Evolutionary conservation across 2,888 invertebrate genomes (phyloP).

Genomic region (Orthonychiurus folsomi): DNA sequence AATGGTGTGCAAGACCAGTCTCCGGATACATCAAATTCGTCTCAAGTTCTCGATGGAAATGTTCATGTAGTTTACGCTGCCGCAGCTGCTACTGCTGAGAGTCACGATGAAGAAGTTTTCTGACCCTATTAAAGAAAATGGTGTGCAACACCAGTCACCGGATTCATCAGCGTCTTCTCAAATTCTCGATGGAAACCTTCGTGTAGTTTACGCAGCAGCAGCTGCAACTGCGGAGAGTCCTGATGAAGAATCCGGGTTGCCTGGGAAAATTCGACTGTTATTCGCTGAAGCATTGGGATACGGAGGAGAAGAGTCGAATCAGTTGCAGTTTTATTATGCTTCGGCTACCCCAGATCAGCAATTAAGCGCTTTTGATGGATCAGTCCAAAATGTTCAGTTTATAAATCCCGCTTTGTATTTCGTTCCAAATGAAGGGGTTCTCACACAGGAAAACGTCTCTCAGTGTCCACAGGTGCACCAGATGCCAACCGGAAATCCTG

Average conservation of each 20-base stretch:
- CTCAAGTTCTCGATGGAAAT: slow-evolving; percentile 10
- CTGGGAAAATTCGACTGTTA: slow-evolving; percentile 27
- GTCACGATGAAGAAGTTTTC: not conserved
- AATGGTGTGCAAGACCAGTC: not conserved
- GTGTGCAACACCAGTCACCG: slow-evolving; percentile 4
- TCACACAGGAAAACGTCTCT: slow-evolving; percentile 18
- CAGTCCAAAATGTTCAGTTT: slow-evolving; percentile 9
- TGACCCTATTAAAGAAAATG: not conserved
- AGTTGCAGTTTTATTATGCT: slow-evolving; percentile 31
- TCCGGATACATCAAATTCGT: no score
- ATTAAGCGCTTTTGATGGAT: slow-evolving; percentile 10
- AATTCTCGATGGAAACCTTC: slow-evolving; percentile 15
- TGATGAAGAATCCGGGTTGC: slow-evolving; percentile 24
- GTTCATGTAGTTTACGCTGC: no score
- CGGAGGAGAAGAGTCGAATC: slow-evolving; percentile 20
- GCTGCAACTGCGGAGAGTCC: slow-evolving; percentile 30
- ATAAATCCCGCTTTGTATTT: slow-evolving; percentile 15
- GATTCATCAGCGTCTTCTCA: no score
- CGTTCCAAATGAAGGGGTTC: slow-evolving; percentile 13
- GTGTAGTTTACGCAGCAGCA: slow-evolving; percentile 29
- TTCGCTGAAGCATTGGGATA: slow-evolving; percentile 35
- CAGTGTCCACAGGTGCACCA: slow-evolving; percentile 19
- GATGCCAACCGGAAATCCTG: slow-evolving; percentile 2
- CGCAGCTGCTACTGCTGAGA: no score
- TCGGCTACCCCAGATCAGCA: slow-evolving; percentile 31